Percentiles rank a stretch among this genome's conserved stretches.
phyloP scores from a whole-genome alignment of 2,888 invertebrate species.

The Candidula unifasciata region DNA sequence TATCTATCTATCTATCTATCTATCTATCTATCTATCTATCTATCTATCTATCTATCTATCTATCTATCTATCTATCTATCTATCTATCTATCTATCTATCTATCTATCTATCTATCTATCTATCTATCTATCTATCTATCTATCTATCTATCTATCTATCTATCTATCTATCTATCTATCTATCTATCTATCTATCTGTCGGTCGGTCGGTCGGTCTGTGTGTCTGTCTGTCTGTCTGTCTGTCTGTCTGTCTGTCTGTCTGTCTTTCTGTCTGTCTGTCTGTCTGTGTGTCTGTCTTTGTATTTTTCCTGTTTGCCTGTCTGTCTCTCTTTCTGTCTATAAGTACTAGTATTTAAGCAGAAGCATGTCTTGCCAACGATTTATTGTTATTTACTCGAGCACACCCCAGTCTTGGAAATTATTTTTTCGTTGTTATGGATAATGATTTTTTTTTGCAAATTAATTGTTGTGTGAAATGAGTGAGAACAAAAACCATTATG shows the following conservation, averaged over 20 bases:
- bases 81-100: constrained; percentile 8
- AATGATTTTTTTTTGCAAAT: too few relatives aligned
- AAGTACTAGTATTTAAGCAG: too few relatives aligned
- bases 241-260: constrained; percentile 1
- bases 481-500: too few relatives aligned
- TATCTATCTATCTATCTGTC: too few relatives aligned
- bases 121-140: constrained; percentile 8
- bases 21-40: constrained; percentile 18
- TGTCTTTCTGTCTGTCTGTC: background rate
- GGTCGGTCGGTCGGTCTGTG: too few relatives aligned
- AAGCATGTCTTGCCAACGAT: too few relatives aligned
- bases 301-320: background rate
- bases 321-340: constrained; percentile 3
- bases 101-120: constrained; percentile 8
- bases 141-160: constrained; percentile 8
- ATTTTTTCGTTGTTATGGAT: too few relatives aligned
- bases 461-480: too few relatives aligned
- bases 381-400: too few relatives aligned
- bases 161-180: background rate
- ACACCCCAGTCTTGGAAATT: too few relatives aligned
- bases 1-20: constrained; percentile 21
- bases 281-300: background rate
- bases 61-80: constrained; percentile 8
- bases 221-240: too few relatives aligned
- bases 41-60: constrained; percentile 21